Evolutionary conservation across 1,140 invertebrate genomes (phyloP).

Genomic region (Pseudomyrmex pallidus): DNA sequence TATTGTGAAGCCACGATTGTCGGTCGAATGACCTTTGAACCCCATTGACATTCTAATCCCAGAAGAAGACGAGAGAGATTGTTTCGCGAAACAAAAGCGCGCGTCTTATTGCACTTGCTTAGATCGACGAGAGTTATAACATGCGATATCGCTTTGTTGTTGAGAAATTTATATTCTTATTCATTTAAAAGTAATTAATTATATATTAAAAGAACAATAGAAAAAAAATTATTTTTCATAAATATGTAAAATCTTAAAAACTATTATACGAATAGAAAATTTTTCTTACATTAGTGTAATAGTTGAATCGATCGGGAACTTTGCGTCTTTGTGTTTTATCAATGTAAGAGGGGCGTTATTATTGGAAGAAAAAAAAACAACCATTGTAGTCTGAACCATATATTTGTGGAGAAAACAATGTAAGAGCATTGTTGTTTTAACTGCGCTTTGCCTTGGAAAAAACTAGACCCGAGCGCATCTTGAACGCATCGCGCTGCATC

Average conservation of each 20-base stretch:
- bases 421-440: background rate
- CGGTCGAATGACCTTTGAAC: slow-evolving; percentile 67
- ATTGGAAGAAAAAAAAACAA: background rate
- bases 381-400: background rate
- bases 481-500: background rate
- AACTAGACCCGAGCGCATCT: background rate
- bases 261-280: too few species aligned
- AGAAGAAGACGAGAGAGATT: slow-evolving; percentile 28
- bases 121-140: background rate
- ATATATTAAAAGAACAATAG: too few species aligned
- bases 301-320: too few species aligned
- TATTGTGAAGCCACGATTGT: slow-evolving; percentile 46
- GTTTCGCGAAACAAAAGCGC: slow-evolving; percentile 33
- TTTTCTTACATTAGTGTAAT: too few species aligned
- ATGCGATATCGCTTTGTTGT: too few species aligned
- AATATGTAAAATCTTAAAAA: too few species aligned
- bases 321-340: too few species aligned
- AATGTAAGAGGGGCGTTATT: background rate
- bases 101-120: background rate
- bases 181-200: too few species aligned
- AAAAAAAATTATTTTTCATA: too few species aligned
- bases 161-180: too few species aligned
- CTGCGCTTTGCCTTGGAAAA: background rate
- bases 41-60: slow-evolving; percentile 63
- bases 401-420: background rate